Base-by-base conservation (phyloP, 1,140 invertebrate genomes). In the Drosophila mayri region DNA sequence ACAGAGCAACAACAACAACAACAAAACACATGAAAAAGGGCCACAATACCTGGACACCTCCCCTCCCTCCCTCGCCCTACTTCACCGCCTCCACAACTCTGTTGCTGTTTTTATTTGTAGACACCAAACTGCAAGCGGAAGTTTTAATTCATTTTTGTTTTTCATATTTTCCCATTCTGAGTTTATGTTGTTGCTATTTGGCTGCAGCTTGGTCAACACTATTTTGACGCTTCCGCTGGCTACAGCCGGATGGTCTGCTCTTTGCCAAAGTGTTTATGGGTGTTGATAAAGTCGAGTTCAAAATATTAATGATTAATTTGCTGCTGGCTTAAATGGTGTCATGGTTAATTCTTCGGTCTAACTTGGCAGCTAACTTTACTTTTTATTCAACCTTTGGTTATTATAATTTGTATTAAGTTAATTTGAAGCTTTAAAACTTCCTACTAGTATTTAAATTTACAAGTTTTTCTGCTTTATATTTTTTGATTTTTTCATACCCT, bases 91-190 rank as follows among this genome's bases (percentile, higher is more conserved):
- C 46, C 65, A 60, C 73, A 76, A 47, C 37, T 30, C 35, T 20
- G 38, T 30, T 44, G 37, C 20, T 54, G 30, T 37, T 50, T 50
- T 30, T 50, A 57, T 46, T 46, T 32, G 43, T 64, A 37, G 37
- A 38, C 30, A 68, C 46, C 30, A 22, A 47, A 71, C 68, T 79
- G 66, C 84, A 50, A 88, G 84, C 83, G 80, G 84, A 87, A 87
- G 83, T 74, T 87, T 87, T 87, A 77, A 88, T 79, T 87, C 84
- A 88, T 88, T 87, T 87, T 83, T 80, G 79, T 74, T 88, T 80
- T 54, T 61, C 71, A 68, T 76, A 59, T 46, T 73, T 72, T 68
- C 62, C 46, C 47, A 44, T 47, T 47, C 62, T n/a, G 40, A 66
- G 46, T 6, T 49, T 25, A 28, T 67, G 60, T 10, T 49, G 46